Evolutionary conservation across 1,140 invertebrate species (phyloP).

Genomic region (Drosophila arawakana): DNA sequence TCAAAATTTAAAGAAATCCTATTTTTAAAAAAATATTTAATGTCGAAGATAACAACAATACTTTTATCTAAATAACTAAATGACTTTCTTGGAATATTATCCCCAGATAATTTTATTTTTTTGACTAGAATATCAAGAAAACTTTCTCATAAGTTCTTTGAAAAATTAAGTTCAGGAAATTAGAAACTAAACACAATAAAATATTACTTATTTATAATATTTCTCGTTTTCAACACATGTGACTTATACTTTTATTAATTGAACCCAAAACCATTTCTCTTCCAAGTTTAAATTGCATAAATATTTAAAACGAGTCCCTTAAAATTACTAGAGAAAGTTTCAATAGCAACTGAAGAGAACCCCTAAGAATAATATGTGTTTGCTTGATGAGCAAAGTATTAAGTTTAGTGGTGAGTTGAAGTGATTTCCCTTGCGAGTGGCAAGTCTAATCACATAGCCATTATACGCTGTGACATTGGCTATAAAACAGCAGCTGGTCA

Average conservation of each 20-base stretch:
- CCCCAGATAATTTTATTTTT: no score
- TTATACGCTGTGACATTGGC: conserved; percentile 42
- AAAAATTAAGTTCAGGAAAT: no score
- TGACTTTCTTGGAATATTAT: no score
- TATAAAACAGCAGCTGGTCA: conserved; percentile 39
- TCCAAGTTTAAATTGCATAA: conserved; percentile 2
- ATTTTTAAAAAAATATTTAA: no score
- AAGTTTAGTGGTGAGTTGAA: conserved; percentile 32
- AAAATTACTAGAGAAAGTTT: background rate
- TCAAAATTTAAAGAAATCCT: no score
- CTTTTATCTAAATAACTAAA: no score
- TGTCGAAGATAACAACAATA: no score
- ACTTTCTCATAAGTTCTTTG: no score
- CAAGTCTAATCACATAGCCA: conserved; percentile 47
- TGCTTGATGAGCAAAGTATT: conserved; percentile 28
- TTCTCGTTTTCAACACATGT: background rate
- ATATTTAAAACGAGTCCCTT: conserved; percentile 9
- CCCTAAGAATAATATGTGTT: background rate
- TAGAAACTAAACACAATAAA: no score
- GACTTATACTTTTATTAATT: background rate
- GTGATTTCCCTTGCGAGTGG: conserved; percentile 36
- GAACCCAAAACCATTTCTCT: background rate
- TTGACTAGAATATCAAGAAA: no score
- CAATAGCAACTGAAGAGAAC: background rate
- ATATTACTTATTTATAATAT: no score